Conservation (phyloP, 2,888 invertebrate species). For the Dioctria linearis region DNA sequence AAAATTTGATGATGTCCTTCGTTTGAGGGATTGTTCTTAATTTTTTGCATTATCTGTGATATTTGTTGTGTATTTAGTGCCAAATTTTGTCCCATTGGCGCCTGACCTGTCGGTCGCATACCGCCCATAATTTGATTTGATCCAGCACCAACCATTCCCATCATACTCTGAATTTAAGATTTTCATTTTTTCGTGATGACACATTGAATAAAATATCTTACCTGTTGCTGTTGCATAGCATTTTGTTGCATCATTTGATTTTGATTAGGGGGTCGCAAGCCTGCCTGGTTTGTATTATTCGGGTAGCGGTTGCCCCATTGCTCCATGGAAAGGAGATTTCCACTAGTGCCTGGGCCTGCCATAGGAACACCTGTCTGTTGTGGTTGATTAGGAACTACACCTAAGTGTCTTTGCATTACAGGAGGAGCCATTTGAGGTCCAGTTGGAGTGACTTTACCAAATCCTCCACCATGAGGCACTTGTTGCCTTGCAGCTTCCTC, state of each 20-base stretch:
- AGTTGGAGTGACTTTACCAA: conserved; percentile 81
- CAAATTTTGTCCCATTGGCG: conserved; percentile 66
- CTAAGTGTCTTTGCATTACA: conserved; percentile 72
- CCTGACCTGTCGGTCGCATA: conserved; percentile 65
- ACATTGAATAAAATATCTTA: conserved; percentile 49
- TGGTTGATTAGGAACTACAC: conserved; percentile 67
- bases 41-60: conserved; percentile 89
- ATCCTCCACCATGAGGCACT: conserved; percentile 80
- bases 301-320: conserved; percentile 74
- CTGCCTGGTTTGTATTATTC: conserved; percentile 68
- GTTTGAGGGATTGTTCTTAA: conserved; percentile 90
- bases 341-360: conserved; percentile 70
- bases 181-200: conserved; percentile 32
- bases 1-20: conserved; percentile 94
- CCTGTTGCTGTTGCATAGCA: conserved; percentile 67
- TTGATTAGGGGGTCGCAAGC: conserved; percentile 71
- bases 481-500: conserved; percentile 93
- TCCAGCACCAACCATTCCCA: conserved; percentile 67
- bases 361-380: conserved; percentile 65
- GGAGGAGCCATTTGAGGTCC: conserved; percentile 72
- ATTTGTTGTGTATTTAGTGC: conserved; percentile 76
- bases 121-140: conserved; percentile 64
- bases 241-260: conserved; percentile 72
- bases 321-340: conserved; percentile 74
- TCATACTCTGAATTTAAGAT: conserved; percentile 65